Base-by-base conservation (phyloP, 2,888 invertebrate genomes). In the Nymphalis c-album region DNA sequence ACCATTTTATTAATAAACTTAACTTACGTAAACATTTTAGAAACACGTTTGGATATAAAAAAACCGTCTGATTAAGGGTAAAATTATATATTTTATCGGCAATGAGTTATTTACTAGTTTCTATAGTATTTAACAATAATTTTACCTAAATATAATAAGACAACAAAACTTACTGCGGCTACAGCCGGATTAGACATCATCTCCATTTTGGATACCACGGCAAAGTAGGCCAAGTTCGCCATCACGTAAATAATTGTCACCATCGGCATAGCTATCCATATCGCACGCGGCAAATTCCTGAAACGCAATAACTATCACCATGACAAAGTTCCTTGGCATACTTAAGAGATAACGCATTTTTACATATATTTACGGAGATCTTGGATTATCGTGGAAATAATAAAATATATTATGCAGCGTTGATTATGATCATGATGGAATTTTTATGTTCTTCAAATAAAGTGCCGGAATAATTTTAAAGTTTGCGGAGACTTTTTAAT, bases 211-310 rank as follows among this genome's bases (percentile, higher is more conserved):
- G 96, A 94, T 20, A 98, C 94, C 22, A 98, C 97, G 0, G 96
- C 95, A 85, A 98, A 98, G 90, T 98, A 98, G 53, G 98, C 97
- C 75, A 98, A 93, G 88, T 98, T 98, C 1, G 97, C 97, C 79
- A 98, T 86, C 67, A 97, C 96, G 87, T 98, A 98, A 72, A 98
- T 96, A 58, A 94, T 93, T 0, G 98, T 98, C 70, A 98, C 98
- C 80, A 97, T 90, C 0, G 98, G 98, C 93, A 98, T 95, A 2
- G 97, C 97, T 77, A 98, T 97, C 96, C 97, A 98, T 83, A 98
- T 98, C 18, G 98, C 98, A 61, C 96, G 94, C 0, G 98, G 98
- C 68, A 98, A 92, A 91, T 98, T 98, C 90, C 98, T 97, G 93
- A 75, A 93, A 93, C 50, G 31, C 18, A 17, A 63, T 53, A 26